phyloP scores from a whole-genome alignment of 1,140 invertebrate species.

The Coboldia fuscipes region DNA sequence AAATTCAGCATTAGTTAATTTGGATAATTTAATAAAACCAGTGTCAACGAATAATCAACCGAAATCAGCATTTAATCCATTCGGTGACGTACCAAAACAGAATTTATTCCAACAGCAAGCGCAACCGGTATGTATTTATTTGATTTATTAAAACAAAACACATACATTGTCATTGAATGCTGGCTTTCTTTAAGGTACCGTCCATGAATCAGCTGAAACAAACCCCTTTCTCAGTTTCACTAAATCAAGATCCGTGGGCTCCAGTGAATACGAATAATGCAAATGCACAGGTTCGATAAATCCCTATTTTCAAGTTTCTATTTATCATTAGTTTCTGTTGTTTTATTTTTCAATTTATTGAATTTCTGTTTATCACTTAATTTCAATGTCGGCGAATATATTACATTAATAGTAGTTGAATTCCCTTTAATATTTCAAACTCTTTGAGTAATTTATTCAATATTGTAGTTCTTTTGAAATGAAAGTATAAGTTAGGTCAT shows the following conservation, averaged over 20 bases:
- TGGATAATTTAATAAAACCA: constrained; percentile 79
- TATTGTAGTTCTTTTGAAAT: background rate
- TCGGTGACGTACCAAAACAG: constrained; percentile 18
- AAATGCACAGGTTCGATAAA: constrained; percentile 14
- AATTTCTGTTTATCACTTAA: background rate
- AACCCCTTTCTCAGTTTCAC: constrained; percentile 19
- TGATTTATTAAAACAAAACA: background rate
- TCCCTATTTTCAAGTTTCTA: background rate
- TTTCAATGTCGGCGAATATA: background rate
- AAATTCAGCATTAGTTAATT: constrained; percentile 81
- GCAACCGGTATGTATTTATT: constrained; percentile 14
- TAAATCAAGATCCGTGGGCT: constrained; percentile 22
- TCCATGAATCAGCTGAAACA: constrained; percentile 31
- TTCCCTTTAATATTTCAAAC: constrained; percentile 6
- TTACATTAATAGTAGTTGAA: background rate
- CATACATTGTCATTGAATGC: background rate
- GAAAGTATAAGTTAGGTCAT: constrained; percentile 2
- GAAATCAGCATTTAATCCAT: constrained; percentile 19
- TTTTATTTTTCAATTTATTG: background rate
- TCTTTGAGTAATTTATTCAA: background rate
- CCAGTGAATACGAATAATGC: constrained; percentile 14
- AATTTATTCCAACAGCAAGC: constrained; percentile 23
- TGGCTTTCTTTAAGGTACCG: constrained; percentile 14
- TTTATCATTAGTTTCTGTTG: background rate
- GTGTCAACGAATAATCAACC: constrained; percentile 9